These are phyloP conservation scores for Chloroceryle inda DNA, from an alignment of 2,797 vertebrate species.

Conservation along the genomic window DNA sequence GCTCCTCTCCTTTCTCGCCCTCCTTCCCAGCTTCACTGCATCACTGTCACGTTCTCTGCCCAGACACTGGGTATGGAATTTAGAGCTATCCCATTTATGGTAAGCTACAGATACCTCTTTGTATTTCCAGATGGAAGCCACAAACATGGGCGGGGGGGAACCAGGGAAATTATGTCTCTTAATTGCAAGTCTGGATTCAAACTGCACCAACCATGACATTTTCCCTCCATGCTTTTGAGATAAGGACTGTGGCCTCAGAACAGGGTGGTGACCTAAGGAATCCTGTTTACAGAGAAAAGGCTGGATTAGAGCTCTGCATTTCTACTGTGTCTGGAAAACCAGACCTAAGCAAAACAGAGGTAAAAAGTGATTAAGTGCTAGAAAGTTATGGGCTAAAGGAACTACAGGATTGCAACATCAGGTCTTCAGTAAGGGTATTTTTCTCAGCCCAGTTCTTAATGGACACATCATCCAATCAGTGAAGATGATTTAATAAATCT, in stretches of 20 bases:
- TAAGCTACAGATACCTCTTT: neutral
- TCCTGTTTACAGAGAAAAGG: neutral
- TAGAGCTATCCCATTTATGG: neutral
- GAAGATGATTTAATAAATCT: neutral
- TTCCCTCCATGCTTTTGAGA: slow-evolving; percentile 19
- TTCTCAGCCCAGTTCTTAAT: neutral
- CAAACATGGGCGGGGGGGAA: neutral
- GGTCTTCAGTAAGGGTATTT: neutral
- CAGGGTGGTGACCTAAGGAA: slow-evolving; percentile 7
- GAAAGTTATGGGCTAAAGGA: slow-evolving; percentile 31
- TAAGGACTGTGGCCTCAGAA: neutral
- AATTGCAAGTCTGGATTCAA: neutral
- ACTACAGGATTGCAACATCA: neutral
- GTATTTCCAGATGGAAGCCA: neutral
- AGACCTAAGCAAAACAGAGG: slow-evolving; percentile 32
- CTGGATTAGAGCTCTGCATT: neutral
- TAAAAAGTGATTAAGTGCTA: slow-evolving; percentile 21
- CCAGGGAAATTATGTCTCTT: neutral
- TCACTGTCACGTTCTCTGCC: neutral
- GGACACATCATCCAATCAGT: neutral
- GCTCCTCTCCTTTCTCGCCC: neutral
- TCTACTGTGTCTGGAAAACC: neutral
- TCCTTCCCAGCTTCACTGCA: neutral
- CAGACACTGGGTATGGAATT: neutral
- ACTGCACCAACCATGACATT: neutral